A percentile compares a stretch with the other conserved stretches of the same genome.
These are phyloP conservation scores for Hemiscyllium ocellatum DNA, from an alignment of 2,113 vertebrate genomes.

Conservation along the genomic window DNA sequence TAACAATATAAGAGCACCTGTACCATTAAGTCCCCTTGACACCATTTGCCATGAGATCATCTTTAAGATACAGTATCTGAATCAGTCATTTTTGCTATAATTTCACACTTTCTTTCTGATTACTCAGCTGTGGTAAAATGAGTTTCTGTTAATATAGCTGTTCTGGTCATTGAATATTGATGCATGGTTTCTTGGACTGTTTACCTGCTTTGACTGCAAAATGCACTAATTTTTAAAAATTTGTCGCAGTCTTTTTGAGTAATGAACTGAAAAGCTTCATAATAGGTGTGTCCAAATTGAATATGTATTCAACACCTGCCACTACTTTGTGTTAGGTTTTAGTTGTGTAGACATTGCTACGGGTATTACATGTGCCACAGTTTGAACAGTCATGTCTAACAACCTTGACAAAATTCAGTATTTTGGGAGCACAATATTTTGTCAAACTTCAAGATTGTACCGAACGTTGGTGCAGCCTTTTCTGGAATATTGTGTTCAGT, in stretches of 20 bases:
- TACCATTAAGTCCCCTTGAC: neutral
- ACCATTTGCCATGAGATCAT: conserved; percentile 5
- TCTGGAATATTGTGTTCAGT: too few relatives aligned
- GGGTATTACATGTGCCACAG: neutral
- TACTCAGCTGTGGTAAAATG: neutral
- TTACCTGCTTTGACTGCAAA: neutral
- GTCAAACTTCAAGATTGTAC: too few relatives aligned
- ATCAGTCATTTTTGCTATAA: conserved; percentile 18
- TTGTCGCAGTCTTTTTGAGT: conserved; percentile 12
- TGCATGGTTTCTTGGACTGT: neutral
- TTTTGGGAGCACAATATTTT: neutral
- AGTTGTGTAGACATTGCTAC: conserved; percentile 1
- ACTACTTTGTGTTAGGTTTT: neutral
- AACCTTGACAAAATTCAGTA: neutral
- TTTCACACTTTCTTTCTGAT: conserved; percentile 14
- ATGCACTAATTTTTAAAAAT: conserved; percentile 14
- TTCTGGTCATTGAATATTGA: neutral
- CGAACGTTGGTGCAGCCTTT: too few relatives aligned
- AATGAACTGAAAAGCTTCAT: neutral
- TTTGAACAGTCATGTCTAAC: neutral
- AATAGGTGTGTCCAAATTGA: conserved; percentile 35
- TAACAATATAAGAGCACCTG: neutral
- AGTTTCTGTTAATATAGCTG: neutral
- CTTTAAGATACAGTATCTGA: neutral
- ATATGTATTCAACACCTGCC: neutral